These are phyloP conservation scores for Nothobranchius kuhntae DNA, from an alignment of 2,113 vertebrate species.

Conservation along the genomic window DNA sequence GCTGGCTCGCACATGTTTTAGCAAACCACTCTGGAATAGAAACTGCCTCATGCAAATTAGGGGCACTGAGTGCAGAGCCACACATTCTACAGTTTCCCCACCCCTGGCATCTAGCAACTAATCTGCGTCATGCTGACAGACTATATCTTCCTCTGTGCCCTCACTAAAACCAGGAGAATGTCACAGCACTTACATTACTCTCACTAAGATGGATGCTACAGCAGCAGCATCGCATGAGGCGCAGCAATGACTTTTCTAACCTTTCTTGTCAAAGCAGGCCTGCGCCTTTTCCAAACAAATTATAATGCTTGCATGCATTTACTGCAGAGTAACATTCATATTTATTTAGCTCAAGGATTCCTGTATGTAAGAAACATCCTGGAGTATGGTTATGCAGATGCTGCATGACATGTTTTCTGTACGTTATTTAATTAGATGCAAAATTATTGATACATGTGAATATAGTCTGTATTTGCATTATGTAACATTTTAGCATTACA, in stretches of 20 bases:
- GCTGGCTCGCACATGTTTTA: conserved; percentile 33
- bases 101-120: conserved; percentile 58
- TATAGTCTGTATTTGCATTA: not conserved
- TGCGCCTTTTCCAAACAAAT: too few species aligned
- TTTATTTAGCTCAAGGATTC: too few species aligned
- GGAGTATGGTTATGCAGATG: too few species aligned
- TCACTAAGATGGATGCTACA: conserved; percentile 55
- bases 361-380: too few species aligned
- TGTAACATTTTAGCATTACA: not conserved
- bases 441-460: conserved; percentile 18
- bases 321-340: too few species aligned
- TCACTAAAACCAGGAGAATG: conserved; percentile 67
- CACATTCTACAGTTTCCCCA: conserved; percentile 47
- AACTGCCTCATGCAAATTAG: conserved; percentile 63
- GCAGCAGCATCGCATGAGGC: conserved; percentile 39
- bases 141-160: conserved; percentile 58
- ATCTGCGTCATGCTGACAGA: conserved; percentile 68
- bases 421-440: not conserved
- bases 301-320: too few species aligned
- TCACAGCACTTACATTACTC: conserved; percentile 67
- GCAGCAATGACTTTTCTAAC: conserved; percentile 65
- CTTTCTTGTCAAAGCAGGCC: conserved; percentile 56
- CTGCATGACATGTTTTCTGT: too few species aligned
- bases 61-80: conserved; percentile 56
- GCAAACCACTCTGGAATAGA: conserved; percentile 61